Evolutionary conservation across 2,113 vertebrate genomes (phyloP).

Genomic region (Capreolus pygargus): DNA sequence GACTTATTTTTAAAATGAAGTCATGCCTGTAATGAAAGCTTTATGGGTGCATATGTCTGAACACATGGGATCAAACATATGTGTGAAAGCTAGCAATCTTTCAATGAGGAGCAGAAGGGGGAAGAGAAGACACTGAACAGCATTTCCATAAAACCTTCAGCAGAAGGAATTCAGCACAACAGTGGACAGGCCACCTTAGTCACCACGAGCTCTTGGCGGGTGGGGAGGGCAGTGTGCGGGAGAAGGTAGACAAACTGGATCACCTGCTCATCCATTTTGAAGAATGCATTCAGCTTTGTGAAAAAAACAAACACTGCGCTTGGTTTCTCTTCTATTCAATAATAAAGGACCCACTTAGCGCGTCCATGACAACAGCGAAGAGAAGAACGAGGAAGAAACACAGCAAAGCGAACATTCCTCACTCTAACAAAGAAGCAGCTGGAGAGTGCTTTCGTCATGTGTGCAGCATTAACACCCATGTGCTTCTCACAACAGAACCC

Average conservation of each 20-base stretch:
- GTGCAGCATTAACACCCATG: not conserved
- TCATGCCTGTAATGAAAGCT: not conserved
- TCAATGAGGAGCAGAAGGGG: not conserved
- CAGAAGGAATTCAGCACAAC: not conserved
- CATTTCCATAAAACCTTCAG: not conserved
- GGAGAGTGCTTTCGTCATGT: not conserved
- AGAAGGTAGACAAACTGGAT: not conserved
- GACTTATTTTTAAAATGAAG: not conserved
- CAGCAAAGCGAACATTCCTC: not conserved
- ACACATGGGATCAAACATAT: not conserved
- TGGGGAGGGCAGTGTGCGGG: not conserved
- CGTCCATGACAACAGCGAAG: not conserved
- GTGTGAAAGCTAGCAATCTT: too few relatives aligned
- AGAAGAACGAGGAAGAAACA: not conserved
- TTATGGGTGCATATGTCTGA: not conserved
- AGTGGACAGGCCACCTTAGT: rapidly evolving
- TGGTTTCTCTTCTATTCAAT: not conserved
- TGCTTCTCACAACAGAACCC: not conserved
- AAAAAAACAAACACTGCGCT: not conserved
- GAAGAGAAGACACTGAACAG: not conserved
- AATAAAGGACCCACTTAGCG: not conserved
- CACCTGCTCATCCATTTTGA: not conserved
- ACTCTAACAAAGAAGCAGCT: not conserved
- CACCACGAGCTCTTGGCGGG: rapidly evolving
- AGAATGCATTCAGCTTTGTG: not conserved